Evolutionary conservation across 2,113 vertebrate genomes (phyloP), one percentile per base, ranked within the genome.

Genomic region (Sarotherodon lohbergeri): DNA sequence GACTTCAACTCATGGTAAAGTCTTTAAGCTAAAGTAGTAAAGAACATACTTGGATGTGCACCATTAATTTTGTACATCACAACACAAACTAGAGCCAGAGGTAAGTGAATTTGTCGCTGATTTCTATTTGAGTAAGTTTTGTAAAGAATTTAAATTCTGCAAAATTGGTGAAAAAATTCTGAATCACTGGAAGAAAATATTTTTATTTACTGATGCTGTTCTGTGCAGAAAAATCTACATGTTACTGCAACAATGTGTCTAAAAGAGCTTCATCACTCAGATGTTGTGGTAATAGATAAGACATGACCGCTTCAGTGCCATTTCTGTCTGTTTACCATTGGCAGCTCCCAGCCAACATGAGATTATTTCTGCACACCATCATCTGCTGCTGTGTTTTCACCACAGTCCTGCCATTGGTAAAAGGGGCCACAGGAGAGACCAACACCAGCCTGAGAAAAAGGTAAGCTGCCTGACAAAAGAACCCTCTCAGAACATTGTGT

Each of bases 351-450:
- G 92, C 89, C 94, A 96, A 93, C 91, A 99, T 99, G 98, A 98
- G 96, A 90, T 91, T 97, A 86, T 27, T 95, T 84, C 94, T 97
- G 61, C 94, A 94, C 19, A 88, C 90, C 4, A 73, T 96, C 82
- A 76, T 99, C 88, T 97, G 94, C 88, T 96, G 98, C 91, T 96
- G 97, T 86, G 96, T 97, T 29, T 90, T 97, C 56, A 91, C 90
- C 73, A 86, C 91, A 2, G 92, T 96, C 83, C 94, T 98, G 89
- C 91, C 97, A n/a, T 95, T 96, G 36, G 95, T 95, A 4, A 96
- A 96, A 78, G 92, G 96, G n/a, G 95, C 96, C 41, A 93, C 93
- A 43, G 92, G 94, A 86, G 97, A 97, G 55, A 71, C 96, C 84
- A 96, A 96, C 78, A 89, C 94, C 48, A 95, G 95, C 82, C 96